Base-by-base conservation (phyloP, 2,797 vertebrate species). In the Parambassis ranga region DNA sequence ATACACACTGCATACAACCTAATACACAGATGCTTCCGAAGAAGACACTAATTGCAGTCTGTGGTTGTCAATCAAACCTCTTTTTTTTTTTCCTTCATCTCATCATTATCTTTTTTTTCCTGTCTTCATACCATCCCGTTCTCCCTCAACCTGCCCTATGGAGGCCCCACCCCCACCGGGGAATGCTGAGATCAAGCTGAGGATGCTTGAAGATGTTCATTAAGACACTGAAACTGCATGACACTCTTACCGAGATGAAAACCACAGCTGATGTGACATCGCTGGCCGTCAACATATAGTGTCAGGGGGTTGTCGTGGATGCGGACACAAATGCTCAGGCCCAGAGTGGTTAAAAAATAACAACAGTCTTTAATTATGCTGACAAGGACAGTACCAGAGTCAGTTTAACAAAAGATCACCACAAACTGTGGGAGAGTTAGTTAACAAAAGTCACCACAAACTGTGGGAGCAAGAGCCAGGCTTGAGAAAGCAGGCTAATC, bases 51-150 rank as follows among this genome's bases (percentile, higher is more conserved):
- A 98, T 97, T 98, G 95, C 94, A 94, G 94, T 92, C 93, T 94
- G 93, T 90, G 90, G 93, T 93, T 96, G 96, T 97, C 96, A 98
- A 96, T 98, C 96, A 98, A 95, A 93, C 64, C 90, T 92, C 48
- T 26, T 48, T 50, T 50, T 58, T 39, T 76, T 18, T 55, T 38
- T 71, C 15, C 10, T 56, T 56, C 24, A 16, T 79, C 48, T 74
- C 68, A 58, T 85, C 74, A 68, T 85, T 79, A 79, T 83, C 59
- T 71, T 71, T 72, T 76, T 69, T 67, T 74, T 62, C n/a, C n/a
- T n/a, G n/a, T n/a, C 65, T 69, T 51, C 58, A 27, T 36, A 26
- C 18, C 8, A 11, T 66, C 65, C 65, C 65, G 53, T 79, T 73
- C 71, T 85, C 72, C 58, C 61, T 68, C 66, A 66, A 63, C 65